Evolutionary conservation across 2,888 invertebrate species (phyloP).

Genomic region (Sympetrum striolatum): DNA sequence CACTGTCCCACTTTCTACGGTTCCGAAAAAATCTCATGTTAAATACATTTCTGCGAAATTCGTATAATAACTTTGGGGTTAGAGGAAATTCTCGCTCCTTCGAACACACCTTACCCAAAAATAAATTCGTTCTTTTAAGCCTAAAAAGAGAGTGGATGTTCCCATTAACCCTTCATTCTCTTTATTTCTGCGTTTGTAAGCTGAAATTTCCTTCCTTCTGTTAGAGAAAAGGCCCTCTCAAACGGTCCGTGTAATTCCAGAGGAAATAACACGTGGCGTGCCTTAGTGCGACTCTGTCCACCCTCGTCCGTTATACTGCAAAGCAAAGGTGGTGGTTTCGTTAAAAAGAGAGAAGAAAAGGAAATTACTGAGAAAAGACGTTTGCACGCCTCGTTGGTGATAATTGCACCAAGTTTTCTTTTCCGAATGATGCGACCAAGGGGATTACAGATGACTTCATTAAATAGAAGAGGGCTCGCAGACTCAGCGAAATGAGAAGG

Average conservation of each 20-base stretch:
- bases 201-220: not conserved
- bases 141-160: too few relatives aligned
- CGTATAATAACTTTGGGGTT: too few relatives aligned
- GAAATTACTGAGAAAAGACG: not conserved
- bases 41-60: too few relatives aligned
- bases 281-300: not conserved
- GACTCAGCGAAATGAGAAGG: not conserved
- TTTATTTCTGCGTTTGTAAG: not conserved
- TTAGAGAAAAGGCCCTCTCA: not conserved
- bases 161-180: too few relatives aligned
- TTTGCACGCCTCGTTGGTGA: not conserved
- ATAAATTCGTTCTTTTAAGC: too few relatives aligned
- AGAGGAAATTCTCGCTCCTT: too few relatives aligned
- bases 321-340: not conserved
- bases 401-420: not conserved
- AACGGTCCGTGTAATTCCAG: not conserved
- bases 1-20: too few relatives aligned
- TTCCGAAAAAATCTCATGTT: too few relatives aligned
- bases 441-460: not conserved
- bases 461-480: not conserved
- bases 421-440: not conserved
- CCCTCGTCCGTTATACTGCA: not conserved
- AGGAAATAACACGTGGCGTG: not conserved
- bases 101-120: too few relatives aligned
- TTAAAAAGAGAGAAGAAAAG: not conserved